These are phyloP conservation scores for Tragulus kanchil DNA, from an alignment of 2,113 vertebrate species.

Conservation along the genomic window DNA sequence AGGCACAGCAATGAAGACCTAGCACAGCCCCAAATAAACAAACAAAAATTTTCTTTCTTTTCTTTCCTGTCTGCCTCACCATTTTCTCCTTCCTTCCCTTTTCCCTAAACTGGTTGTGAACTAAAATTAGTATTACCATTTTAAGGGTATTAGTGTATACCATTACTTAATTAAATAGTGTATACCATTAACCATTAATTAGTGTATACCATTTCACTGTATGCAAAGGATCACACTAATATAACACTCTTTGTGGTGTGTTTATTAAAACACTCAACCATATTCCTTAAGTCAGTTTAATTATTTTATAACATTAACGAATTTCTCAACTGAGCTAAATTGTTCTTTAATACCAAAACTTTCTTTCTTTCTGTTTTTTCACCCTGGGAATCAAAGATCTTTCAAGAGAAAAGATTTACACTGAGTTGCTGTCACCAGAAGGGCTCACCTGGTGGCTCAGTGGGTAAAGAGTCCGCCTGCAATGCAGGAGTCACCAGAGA, in stretches of 20 bases:
- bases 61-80: neutral
- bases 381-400: neutral
- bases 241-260: neutral
- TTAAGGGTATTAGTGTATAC: neutral
- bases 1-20: neutral
- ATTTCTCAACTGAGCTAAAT: neutral
- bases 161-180: neutral
- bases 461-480: neutral
- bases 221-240: neutral
- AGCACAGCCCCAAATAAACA: neutral
- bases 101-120: neutral
- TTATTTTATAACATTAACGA: constrained; percentile 5
- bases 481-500: neutral
- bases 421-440: neutral
- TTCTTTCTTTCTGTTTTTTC: neutral
- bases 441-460: neutral
- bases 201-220: neutral
- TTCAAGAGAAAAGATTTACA: neutral
- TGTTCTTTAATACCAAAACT: constrained; percentile 32
- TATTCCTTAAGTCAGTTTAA: constrained; percentile 13
- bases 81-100: neutral
- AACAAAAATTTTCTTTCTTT: neutral
- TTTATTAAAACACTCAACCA: neutral
- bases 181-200: neutral
- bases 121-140: neutral